Evolutionary conservation across 2,797 vertebrate species (phyloP), one percentile per base, ranked within the genome.

Genomic region (Pseudochaenichthys georgianus): DNA sequence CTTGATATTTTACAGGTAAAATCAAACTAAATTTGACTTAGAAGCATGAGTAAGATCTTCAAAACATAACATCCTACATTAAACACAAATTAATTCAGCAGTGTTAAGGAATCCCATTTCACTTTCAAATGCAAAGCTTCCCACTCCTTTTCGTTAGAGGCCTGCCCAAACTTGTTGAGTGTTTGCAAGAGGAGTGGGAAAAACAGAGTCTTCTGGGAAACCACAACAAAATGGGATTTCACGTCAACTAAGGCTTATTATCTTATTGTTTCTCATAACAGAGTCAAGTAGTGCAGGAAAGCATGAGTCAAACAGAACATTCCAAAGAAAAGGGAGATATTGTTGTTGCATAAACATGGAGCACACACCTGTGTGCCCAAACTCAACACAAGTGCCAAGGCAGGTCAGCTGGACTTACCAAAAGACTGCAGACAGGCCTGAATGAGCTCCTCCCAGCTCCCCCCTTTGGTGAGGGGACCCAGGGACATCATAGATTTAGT

Each of bases 361-460:
- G 13, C 66, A 54, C 42, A 38, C 62, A 73, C 58, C 47, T 54
- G 58, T 64, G 12, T 13, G 41, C 16, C 61, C 13, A 58, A 64
- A 66, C 17, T 48, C 23, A 71, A 65, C 21, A 38, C 13, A 1
- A 13, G 12, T 42, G 57, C 55, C 19, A 16, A 55, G 12, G 15
- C 31, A 13, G 58, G 21, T 76, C 70, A 43, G 53, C 1, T 50
- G 51, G 73, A 96, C 98, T 97, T 93, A 99, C 98, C 97, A 23
- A 99, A 99, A 72, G 93, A 95, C 61, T 98, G 96, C 90, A 99
- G 93, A 76, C 97, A 98, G 84, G 96, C 94, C 85, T 98, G 96
- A 85, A 99, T 96, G 74, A 99, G 96, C 81, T 97, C 97, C 84
- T 99, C 97, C 94, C 98, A 95, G 92, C 95, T 98, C 57, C 95